Evolutionary conservation across 2,888 invertebrate genomes (phyloP).

Genomic region (Coelogynopora nodosa): DNA sequence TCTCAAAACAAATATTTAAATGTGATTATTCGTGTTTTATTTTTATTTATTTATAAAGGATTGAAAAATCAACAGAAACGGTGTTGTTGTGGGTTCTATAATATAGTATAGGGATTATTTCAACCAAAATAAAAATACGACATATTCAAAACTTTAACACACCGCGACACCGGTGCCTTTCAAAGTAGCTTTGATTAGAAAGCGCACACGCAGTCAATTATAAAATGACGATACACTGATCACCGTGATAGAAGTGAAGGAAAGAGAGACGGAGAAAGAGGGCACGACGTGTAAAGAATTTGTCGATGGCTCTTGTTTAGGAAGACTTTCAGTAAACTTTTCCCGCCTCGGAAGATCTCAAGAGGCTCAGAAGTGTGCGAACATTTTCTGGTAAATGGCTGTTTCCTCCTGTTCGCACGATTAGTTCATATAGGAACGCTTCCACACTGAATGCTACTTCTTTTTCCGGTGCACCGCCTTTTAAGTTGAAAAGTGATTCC

Average conservation of each 20-base stretch:
- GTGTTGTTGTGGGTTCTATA: too few relatives aligned
- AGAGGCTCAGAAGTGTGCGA: neutral
- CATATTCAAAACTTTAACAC: neutral
- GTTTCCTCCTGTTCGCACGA: neutral
- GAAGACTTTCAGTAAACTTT: neutral
- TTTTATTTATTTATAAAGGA: too few relatives aligned
- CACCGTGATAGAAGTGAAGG: neutral
- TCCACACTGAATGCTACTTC: neutral
- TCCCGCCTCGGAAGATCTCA: neutral
- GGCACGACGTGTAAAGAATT: neutral
- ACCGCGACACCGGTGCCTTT: neutral
- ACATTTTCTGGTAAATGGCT: neutral
- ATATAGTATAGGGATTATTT: too few relatives aligned
- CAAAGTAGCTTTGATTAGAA: neutral
- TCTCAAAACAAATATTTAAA: too few relatives aligned
- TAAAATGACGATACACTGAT: neutral
- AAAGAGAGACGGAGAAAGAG: neutral
- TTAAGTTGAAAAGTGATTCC: neutral
- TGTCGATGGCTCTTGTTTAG: neutral
- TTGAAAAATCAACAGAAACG: too few relatives aligned
- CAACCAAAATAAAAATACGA: neutral
- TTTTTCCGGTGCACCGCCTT: neutral
- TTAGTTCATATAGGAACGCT: neutral
- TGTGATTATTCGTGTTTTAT: too few relatives aligned
- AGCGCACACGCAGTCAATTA: neutral